Conservation (phyloP, 2,113 vertebrate genomes). For the Phrynosoma platyrhinos region DNA sequence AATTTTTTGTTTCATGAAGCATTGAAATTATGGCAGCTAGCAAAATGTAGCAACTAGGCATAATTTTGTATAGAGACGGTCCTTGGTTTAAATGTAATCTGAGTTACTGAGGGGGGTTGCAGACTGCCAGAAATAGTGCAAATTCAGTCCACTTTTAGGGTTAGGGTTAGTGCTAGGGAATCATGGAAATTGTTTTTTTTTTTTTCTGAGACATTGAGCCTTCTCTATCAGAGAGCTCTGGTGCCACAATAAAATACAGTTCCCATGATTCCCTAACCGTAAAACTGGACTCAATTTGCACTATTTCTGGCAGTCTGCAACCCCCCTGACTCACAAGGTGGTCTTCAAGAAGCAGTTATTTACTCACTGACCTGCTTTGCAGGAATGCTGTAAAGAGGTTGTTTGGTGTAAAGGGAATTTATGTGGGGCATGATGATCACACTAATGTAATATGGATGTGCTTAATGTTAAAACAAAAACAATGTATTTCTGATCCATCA, state of each 20-base stretch:
- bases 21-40: background rate
- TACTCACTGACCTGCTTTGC: background rate
- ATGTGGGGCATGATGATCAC: background rate
- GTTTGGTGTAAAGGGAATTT: background rate
- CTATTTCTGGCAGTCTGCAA: too few relatives aligned
- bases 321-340: background rate
- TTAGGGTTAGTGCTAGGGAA: too few relatives aligned
- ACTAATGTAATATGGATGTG: background rate
- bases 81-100: too few relatives aligned
- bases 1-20: slow-evolving; percentile 26
- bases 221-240: too few relatives aligned
- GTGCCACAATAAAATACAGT: too few relatives aligned
- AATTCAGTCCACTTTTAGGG: too few relatives aligned
- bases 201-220: too few relatives aligned
- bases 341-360: background rate
- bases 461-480: fast-evolving
- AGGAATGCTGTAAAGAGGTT: background rate
- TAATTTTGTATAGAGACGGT: background rate
- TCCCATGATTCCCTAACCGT: too few relatives aligned
- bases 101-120: too few relatives aligned
- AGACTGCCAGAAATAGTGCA: too few relatives aligned
- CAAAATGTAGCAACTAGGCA: background rate
- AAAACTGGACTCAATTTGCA: too few relatives aligned
- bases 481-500: slow-evolving; percentile 33
- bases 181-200: too few relatives aligned